A percentile compares a stretch with the other conserved stretches of the same genome.
Conservation (phyloP, 2,888 invertebrate genomes). For the Lithophane socia region DNA sequence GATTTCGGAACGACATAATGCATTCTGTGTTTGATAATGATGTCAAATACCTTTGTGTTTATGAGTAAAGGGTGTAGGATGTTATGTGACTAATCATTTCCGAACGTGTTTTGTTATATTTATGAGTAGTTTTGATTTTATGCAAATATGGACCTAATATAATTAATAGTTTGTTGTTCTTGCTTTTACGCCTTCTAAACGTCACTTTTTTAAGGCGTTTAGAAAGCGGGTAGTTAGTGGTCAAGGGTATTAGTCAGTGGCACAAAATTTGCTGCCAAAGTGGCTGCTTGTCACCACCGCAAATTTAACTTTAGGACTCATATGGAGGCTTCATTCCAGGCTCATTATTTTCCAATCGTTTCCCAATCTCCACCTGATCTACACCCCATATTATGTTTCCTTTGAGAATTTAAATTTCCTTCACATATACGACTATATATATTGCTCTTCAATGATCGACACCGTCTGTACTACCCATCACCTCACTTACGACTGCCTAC, state of each 20-base stretch:
- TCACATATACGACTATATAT: background rate
- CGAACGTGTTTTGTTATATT: background rate
- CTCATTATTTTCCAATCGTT: background rate
- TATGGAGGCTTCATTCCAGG: background rate
- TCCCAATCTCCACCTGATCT: background rate
- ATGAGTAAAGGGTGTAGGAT: slow-evolving; percentile 13
- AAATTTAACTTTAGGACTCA: background rate
- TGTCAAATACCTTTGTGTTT: slow-evolving; percentile 43
- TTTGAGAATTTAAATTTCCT: background rate
- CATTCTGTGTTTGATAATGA: slow-evolving; percentile 47
- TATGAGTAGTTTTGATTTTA: background rate
- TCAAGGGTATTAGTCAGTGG: background rate
- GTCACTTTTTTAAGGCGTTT: too few relatives aligned
- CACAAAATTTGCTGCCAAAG: too few relatives aligned
- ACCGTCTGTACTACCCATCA: background rate
- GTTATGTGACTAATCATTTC: slow-evolving; percentile 10
- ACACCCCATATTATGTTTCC: too few relatives aligned
- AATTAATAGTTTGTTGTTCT: too few relatives aligned
- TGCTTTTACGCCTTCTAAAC: background rate
- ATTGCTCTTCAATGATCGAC: background rate
- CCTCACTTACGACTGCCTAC: background rate
- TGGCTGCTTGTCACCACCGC: too few relatives aligned
- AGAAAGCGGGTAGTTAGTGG: background rate
- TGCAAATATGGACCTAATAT: too few relatives aligned
- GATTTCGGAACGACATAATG: slow-evolving; percentile 44